Evolutionary conservation across 2,797 vertebrate genomes (phyloP).

Genomic region (Neomorphus geoffroyi): DNA sequence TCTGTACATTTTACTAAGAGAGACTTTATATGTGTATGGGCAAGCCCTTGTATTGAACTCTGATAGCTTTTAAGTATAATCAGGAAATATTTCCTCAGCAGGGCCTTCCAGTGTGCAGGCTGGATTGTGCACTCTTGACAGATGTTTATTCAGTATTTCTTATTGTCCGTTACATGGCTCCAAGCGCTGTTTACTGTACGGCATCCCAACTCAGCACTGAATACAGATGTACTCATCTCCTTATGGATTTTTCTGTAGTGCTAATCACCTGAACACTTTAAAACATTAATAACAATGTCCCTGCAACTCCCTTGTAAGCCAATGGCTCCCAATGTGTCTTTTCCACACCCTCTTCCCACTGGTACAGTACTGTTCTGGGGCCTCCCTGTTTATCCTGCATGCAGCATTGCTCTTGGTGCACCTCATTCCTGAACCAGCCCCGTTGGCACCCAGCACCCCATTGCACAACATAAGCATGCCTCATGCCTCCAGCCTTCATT

Average conservation of each 20-base stretch:
- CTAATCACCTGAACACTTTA: background rate
- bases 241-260: background rate
- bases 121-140: background rate
- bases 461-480: background rate
- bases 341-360: background rate
- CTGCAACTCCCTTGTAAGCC: background rate
- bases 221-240: background rate
- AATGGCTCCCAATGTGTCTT: background rate
- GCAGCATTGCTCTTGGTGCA: background rate
- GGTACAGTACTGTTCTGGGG: background rate
- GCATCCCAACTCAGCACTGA: background rate
- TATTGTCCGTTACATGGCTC: conserved; percentile 1
- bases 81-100: background rate
- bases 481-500: background rate
- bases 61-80: background rate
- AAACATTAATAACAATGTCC: background rate
- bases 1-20: background rate
- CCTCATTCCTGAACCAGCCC: background rate
- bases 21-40: background rate
- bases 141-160: background rate
- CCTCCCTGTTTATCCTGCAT: background rate
- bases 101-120: background rate
- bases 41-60: background rate
- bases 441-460: background rate
- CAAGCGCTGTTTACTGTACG: background rate